phyloP scores from a whole-genome alignment of 2,113 vertebrate genomes.

The Pica pica region DNA sequence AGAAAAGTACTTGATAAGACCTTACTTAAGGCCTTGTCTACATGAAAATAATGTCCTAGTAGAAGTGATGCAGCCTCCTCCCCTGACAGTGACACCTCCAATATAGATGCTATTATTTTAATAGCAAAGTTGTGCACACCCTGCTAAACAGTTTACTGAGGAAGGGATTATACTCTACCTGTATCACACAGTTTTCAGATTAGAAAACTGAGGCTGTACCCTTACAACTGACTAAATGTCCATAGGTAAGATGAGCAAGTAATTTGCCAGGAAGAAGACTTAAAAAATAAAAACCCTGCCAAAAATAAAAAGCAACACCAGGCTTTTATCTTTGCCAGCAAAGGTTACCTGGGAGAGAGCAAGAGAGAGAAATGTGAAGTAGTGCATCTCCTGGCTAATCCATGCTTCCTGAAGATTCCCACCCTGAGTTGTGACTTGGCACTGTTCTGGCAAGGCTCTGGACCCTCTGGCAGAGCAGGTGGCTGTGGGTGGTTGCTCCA shows the following conservation, averaged over 20 bases:
- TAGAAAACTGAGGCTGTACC: background rate
- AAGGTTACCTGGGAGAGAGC: background rate
- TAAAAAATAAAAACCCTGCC: background rate
- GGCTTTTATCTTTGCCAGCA: background rate
- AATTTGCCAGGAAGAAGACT: background rate
- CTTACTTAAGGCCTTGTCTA: background rate
- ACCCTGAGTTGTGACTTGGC: background rate
- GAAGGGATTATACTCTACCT: background rate
- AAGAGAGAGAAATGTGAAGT: background rate
- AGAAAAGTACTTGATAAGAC: background rate
- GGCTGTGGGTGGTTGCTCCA: slow-evolving; percentile 9
- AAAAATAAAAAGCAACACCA: background rate
- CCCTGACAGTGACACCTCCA: background rate
- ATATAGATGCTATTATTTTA: background rate
- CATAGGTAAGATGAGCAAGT: background rate
- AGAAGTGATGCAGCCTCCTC: background rate
- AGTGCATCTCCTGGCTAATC: background rate
- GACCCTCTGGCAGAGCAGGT: slow-evolving; percentile 30
- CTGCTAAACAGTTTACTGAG: background rate
- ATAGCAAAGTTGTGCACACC: background rate
- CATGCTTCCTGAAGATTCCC: background rate
- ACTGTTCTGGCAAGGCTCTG: background rate
- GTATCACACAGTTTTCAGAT: background rate
- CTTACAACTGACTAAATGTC: background rate
- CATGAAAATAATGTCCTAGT: background rate